These are phyloP conservation scores for Corydoras maculifer DNA, from an alignment of 2,113 vertebrate genomes.

Conservation along the genomic window DNA sequence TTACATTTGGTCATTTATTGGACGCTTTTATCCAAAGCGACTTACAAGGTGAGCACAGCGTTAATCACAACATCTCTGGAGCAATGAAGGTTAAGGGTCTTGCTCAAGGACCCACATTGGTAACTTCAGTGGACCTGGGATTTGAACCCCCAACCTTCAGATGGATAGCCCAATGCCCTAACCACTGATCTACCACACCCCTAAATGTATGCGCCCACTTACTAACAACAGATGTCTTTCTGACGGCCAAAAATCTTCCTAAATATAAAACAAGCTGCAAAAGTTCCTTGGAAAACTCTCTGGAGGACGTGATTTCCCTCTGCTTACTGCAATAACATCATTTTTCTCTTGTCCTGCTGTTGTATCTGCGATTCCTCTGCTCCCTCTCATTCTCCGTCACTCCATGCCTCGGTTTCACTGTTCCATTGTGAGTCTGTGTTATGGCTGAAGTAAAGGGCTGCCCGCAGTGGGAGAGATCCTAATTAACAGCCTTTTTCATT, in stretches of 20 bases:
- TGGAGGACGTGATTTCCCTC: conserved; percentile 12
- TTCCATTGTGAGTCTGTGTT: conserved; percentile 53
- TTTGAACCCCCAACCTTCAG: too few relatives aligned
- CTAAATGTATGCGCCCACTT: too few relatives aligned
- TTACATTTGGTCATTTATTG: too few relatives aligned
- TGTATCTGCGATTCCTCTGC: conserved; percentile 21
- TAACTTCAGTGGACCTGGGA: too few relatives aligned
- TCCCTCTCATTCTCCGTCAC: conserved; percentile 42
- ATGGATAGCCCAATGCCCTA: too few relatives aligned
- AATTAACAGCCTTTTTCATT: conserved; percentile 78
- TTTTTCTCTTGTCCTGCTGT: conserved; percentile 15
- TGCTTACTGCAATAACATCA: conserved; percentile 7
- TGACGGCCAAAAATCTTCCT: neutral
- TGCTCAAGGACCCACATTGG: too few relatives aligned
- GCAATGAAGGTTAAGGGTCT: too few relatives aligned
- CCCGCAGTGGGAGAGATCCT: conserved; percentile 75
- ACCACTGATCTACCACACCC: too few relatives aligned
- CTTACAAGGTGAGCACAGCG: too few relatives aligned
- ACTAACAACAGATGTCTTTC: neutral
- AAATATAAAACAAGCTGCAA: neutral
- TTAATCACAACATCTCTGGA: too few relatives aligned
- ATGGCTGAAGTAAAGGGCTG: conserved; percentile 66
- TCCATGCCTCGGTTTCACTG: conserved; percentile 24
- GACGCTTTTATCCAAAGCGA: too few relatives aligned
- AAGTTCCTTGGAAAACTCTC: conserved; percentile 33